These are phyloP conservation scores for Ormyrus labotus DNA, from an alignment of 2,888 invertebrate species.

Conservation along the genomic window DNA sequence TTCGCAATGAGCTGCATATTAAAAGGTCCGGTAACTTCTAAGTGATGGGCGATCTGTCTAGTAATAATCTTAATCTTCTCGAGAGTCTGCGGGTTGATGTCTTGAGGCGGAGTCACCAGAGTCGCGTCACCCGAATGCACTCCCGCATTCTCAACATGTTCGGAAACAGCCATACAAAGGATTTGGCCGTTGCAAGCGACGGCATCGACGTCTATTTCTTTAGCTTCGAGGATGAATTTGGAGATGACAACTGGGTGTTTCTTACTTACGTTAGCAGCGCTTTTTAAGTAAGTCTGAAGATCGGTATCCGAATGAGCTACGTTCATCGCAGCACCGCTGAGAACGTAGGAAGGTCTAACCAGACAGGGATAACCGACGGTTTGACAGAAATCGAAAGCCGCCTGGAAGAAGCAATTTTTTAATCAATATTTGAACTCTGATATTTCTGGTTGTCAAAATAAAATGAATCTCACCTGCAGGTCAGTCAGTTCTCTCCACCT, in stretches of 20 bases:
- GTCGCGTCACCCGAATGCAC: conserved; percentile 99
- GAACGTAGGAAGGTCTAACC: conserved; percentile 97
- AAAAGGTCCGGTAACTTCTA: conserved; percentile 97
- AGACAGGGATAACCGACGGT: conserved; percentile 98
- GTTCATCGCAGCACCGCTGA: conserved; percentile 99
- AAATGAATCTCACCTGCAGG: conserved; percentile 31
- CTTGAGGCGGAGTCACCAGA: conserved; percentile 98
- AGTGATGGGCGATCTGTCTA: conserved; percentile 89
- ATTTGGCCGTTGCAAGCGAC: conserved; percentile 96
- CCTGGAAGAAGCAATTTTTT: conserved; percentile 73
- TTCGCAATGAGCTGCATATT: conserved; percentile 99
- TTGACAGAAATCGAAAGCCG: conserved; percentile 92
- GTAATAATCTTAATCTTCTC: conserved; percentile 93
- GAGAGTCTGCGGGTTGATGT: conserved; percentile 93
- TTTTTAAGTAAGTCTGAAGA: conserved; percentile 93
- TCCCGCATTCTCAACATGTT: conserved; percentile 98
- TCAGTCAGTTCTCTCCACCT: conserved; percentile 67
- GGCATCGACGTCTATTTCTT: conserved; percentile 99
- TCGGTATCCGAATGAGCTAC: conserved; percentile 96
- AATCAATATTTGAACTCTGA: no score
- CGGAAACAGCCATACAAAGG: conserved; percentile 97
- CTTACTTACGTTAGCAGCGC: conserved; percentile 94
- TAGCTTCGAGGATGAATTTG: conserved; percentile 97
- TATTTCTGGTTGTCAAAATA: background rate
- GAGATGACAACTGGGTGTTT: conserved; percentile 99